These are phyloP conservation scores for Globodera ellingtonae DNA, from an alignment of 1,140 invertebrate genomes.

Conservation along the genomic window DNA sequence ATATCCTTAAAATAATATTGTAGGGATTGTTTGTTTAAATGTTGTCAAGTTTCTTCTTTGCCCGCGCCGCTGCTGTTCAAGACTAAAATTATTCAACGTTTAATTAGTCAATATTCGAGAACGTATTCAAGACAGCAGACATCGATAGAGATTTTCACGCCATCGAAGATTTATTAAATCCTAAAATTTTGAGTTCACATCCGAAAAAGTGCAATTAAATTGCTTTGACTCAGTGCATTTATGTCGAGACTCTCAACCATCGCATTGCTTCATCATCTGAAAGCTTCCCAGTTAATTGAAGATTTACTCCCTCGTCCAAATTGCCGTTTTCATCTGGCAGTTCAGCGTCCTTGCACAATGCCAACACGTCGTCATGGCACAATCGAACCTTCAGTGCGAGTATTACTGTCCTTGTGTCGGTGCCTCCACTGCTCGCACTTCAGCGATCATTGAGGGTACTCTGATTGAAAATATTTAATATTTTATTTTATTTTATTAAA, in stretches of 20 bases:
- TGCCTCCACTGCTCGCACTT: constrained; percentile 62
- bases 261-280: constrained; percentile 5
- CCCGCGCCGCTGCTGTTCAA: no score
- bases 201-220: neutral
- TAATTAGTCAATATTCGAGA: no score
- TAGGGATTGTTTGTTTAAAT: no score
- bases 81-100: no score
- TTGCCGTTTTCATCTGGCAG: constrained; percentile 62
- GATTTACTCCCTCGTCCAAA: constrained; percentile 60
- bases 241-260: neutral
- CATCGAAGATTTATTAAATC: no score
- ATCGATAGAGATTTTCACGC: no score
- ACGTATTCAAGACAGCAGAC: no score
- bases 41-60: no score
- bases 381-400: constrained; percentile 64
- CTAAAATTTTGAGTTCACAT: neutral
- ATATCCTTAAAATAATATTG: no score
- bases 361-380: constrained; percentile 61
- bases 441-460: constrained; percentile 61
- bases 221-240: neutral
- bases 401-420: constrained; percentile 65
- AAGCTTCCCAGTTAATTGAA: constrained; percentile 27
- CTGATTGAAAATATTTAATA: constrained; percentile 15
- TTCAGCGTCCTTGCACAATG: constrained; percentile 58
- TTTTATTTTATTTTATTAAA: constrained; percentile 12